These are phyloP conservation scores for Gymnogyps californianus DNA, from an alignment of 2,113 vertebrate species.

Conservation along the genomic window DNA sequence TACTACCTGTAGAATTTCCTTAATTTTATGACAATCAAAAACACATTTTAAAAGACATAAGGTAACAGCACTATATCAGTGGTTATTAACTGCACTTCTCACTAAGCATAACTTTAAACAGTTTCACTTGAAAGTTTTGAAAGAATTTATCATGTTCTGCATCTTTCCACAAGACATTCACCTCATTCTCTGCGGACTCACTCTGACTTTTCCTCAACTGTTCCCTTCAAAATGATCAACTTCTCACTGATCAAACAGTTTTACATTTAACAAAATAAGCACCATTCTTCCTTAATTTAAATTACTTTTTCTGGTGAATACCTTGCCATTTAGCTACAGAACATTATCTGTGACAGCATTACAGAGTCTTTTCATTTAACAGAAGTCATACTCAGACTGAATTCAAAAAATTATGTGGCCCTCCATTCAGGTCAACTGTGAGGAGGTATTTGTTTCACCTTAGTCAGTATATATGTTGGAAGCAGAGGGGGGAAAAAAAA, in stretches of 20 bases:
- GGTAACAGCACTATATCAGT: not conserved
- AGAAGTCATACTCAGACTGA: not conserved
- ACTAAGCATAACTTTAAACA: not conserved
- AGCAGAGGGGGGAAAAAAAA: no score
- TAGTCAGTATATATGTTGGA: not conserved
- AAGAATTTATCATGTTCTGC: not conserved
- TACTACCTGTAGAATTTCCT: not conserved
- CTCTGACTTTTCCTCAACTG: not conserved
- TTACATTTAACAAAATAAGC: not conserved
- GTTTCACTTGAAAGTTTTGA: not conserved
- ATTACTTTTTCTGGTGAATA: not conserved
- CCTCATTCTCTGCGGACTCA: not conserved
- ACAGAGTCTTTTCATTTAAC: not conserved
- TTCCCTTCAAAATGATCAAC: not conserved
- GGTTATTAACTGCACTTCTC: not conserved
- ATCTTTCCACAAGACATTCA: not conserved
- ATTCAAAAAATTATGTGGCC: fast-evolving
- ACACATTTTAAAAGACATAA: not conserved
- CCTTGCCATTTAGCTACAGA: not conserved
- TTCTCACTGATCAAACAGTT: not conserved
- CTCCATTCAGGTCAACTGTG: not conserved
- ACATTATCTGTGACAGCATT: not conserved
- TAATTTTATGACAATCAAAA: not conserved
- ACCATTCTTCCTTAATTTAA: not conserved
- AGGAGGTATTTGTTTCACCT: not conserved